Evolutionary conservation across 2,113 vertebrate species (phyloP), one percentile per base, ranked within the genome.

Genomic region (Erythrocercus mccallii): DNA sequence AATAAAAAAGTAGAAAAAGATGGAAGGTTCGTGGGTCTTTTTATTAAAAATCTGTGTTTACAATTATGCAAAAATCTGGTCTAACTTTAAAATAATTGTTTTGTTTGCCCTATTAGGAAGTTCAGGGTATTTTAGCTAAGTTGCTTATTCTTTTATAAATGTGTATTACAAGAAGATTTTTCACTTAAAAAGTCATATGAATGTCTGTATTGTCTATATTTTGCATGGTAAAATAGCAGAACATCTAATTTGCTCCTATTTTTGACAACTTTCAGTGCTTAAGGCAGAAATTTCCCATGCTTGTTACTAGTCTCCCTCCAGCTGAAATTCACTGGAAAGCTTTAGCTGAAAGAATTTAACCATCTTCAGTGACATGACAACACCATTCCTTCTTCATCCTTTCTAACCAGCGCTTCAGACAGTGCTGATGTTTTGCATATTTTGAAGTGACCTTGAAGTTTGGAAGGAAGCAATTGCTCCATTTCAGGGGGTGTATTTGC

Each of bases 401-500:
- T 81, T 74, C 71, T 54, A 81, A 17, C 14, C 62, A 47, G 1
- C 35, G 22, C 58, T 83, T 86, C 1, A 28, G 66, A 54, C 24
- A 57, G 37, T 15, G 65, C 62, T 85, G 87, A 22, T 62, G 25
- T 74, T 86, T 81, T 84, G 35, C 71, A 58, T 24, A 5, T 90
- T 82, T 87, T 68, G 37, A 72, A 70, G 64, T 82, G 88, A 88
- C 92, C 79, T 93, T 93, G 90, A 90, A 28, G 64, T 86, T 48
- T 73, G 56, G 71, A 80, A 93, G 60, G 72, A 79, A 80, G 45
- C 44, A 48, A 16, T 77, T 5, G 2, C 45, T 73, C 6, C 51
- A 7, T 86, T 93, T 83, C 62, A 61, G 47, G 51, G 42, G 38
- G 0, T 87, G 13, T 64, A 16, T 79, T 72, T 73, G 50, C 78